Percentiles rank a stretch among this genome's conserved stretches.
These are phyloP conservation scores for Altica lythri DNA, from an alignment of 2,888 invertebrate genomes.

Conservation along the genomic window DNA sequence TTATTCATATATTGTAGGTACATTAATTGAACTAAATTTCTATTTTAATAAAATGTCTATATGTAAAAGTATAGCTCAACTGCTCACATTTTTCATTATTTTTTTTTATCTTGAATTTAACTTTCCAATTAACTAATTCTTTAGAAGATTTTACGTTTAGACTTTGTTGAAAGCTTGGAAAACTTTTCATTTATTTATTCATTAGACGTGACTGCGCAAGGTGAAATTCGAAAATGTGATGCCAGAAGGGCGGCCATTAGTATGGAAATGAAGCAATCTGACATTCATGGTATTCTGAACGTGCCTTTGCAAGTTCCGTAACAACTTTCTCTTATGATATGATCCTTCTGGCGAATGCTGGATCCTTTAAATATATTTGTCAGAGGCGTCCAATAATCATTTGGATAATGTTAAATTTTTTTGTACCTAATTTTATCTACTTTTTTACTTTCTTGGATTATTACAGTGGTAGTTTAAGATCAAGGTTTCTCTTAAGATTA, in stretches of 20 bases:
- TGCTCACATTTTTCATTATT: too few relatives aligned
- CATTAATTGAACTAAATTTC: too few relatives aligned
- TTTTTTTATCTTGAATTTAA: too few relatives aligned
- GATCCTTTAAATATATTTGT: slow-evolving; percentile 13
- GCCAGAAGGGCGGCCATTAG: slow-evolving; percentile 40
- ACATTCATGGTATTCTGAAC: slow-evolving; percentile 55
- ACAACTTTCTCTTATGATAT: slow-evolving; percentile 47
- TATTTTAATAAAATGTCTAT: too few relatives aligned
- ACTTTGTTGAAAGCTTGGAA: neutral
- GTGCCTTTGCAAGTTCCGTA: slow-evolving; percentile 53
- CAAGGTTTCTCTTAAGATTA: too few relatives aligned
- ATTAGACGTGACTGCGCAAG: slow-evolving; percentile 45
- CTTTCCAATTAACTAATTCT: neutral
- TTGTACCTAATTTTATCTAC: neutral
- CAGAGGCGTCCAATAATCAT: slow-evolving; percentile 12
- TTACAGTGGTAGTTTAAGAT: too few relatives aligned
- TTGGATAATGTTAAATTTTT: neutral
- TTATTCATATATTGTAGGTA: too few relatives aligned
- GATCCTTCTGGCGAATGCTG: slow-evolving; percentile 21
- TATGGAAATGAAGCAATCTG: slow-evolving; percentile 51
- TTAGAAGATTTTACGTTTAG: neutral
- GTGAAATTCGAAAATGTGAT: slow-evolving; percentile 37
- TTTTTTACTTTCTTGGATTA: neutral
- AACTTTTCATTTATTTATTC: slow-evolving; percentile 41
- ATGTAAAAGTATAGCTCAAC: too few relatives aligned